Conservation (phyloP, 2,797 vertebrate species). For the Aselliscus stoliczkanus region DNA sequence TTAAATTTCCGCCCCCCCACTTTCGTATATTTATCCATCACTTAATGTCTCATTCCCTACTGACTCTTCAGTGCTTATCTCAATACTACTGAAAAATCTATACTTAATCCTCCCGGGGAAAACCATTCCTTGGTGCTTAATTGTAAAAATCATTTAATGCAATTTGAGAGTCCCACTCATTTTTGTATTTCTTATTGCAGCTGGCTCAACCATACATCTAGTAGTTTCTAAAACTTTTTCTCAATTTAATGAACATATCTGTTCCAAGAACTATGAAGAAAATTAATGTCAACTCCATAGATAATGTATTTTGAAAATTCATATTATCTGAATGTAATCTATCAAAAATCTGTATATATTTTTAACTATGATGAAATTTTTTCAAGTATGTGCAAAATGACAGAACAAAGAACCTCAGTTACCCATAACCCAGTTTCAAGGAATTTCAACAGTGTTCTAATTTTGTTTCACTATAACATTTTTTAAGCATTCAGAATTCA, state of each 20-base stretch:
- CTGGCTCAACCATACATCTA: not conserved
- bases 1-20: not conserved
- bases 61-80: not conserved
- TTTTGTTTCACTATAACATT: not conserved
- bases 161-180: not conserved
- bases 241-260: not conserved
- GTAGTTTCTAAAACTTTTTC: not conserved
- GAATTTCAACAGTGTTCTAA: not conserved
- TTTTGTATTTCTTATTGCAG: not conserved
- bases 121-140: not conserved
- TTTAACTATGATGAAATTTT: not conserved
- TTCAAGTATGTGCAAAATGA: not conserved
- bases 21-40: not conserved
- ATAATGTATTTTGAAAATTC: not conserved
- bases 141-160: not conserved
- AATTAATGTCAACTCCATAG: not conserved
- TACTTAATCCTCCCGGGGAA: not conserved
- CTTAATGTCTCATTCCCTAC: not conserved
- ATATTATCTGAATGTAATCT: not conserved
- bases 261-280: not conserved
- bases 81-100: not conserved
- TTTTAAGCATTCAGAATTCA: not conserved
- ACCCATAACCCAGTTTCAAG: not conserved
- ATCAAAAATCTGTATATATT: not conserved
- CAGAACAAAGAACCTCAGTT: not conserved